Evolutionary conservation across 2,888 invertebrate species (phyloP), one percentile per base, ranked within the genome.

Genomic region (Helicoverpa assulta): DNA sequence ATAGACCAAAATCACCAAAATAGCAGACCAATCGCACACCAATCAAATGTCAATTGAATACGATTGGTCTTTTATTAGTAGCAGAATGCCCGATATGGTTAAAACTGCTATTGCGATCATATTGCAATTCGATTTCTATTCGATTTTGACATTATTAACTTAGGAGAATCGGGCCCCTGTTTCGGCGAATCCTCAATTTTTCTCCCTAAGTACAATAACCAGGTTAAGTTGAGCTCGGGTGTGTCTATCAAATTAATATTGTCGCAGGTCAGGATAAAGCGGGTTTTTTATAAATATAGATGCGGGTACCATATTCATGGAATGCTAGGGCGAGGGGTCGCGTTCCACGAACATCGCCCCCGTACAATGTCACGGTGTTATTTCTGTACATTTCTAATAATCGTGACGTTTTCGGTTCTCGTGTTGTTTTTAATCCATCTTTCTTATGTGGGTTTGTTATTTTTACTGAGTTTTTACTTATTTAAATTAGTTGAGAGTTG

Each of bases 291-390:
- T 47, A 40, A 12, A 40, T 73, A 70, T 78, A 64, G 73, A 76
- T 82, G 76, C 69, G 76, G 82, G 79, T 69, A 73, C 73, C 70
- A 70, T 69, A 73, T 88, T 80, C 85, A 84, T 26, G 78, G 87
- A 87, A 87, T 56, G 67, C 59, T 29, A 50, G 47, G 73, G 40
- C 62, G 68, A 70, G 70, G 78, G 77, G 82, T 70, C 81, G 70
- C 63, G 50, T 88, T 88, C 88, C 80, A 75, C 78, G 88, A 88
- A 88, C 66, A 60, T 76, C 71, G 65, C 71, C 82, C 82, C 70
- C 66, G 62, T 76, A 67, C 71, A 75, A 67, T 76, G 82, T 81
- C 80, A 80, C 74, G 56, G 76, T 79, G 78, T n/a, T 82, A 80
- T 82, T 82, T 87, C 75, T 76, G 70, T 73, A 65, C 40, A 43